phyloP scores from a whole-genome alignment of 2,797 vertebrate species.

The Sparidentex hasta region DNA sequence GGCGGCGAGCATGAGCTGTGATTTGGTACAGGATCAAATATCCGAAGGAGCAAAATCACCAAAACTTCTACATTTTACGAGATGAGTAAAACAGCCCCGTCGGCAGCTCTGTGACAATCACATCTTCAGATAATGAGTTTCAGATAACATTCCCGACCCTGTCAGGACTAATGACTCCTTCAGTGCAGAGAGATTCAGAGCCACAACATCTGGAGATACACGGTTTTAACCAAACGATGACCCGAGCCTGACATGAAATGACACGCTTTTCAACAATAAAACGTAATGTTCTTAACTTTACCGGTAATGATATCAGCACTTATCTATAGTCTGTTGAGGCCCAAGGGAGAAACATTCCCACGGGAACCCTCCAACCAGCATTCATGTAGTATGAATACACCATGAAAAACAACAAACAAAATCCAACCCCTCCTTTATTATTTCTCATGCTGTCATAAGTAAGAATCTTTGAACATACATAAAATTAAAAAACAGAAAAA shows the following conservation, averaged over 20 bases:
- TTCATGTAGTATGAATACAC: no score
- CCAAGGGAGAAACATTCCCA: no score
- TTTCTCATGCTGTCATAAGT: no score
- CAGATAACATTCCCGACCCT: constrained; percentile 5
- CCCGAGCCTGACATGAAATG: not conserved
- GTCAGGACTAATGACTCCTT: not conserved
- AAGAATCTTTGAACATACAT: no score
- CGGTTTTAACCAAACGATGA: not conserved
- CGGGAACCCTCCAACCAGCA: no score
- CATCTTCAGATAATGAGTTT: not conserved
- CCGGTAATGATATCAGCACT: constrained; percentile 7
- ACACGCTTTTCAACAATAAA: constrained; percentile 19
- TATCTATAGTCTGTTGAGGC: not conserved
- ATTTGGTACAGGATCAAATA: not conserved
- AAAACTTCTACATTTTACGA: not conserved
- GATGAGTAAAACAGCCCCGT: not conserved
- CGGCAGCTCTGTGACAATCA: not conserved
- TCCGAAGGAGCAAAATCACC: not conserved
- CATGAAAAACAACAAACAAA: no score
- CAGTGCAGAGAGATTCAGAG: not conserved
- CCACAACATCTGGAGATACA: not conserved
- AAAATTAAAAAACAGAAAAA: no score
- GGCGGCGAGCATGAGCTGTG: no score
- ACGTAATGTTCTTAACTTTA: not conserved
- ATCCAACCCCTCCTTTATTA: no score